Evolutionary conservation across 2,113 vertebrate genomes (phyloP), one percentile per base, ranked within the genome.

Genomic region (Strix aluco): DNA sequence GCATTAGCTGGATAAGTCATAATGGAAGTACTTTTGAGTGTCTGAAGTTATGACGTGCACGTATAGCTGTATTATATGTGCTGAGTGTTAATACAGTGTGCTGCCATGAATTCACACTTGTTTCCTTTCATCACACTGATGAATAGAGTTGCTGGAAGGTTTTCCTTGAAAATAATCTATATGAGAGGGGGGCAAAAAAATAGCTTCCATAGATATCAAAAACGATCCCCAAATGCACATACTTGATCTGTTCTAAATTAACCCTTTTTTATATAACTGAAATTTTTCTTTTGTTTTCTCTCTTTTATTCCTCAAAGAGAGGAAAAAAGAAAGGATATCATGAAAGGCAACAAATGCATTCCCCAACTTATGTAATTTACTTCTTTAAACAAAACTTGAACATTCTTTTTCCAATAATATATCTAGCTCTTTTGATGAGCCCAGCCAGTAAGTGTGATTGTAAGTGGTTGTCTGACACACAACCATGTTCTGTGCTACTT

Each of bases 81-180:
- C 38, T 51, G 32, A 55, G 30, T 58, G 42, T 9, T 40, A 61
- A 15, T 58, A 34, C 6, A 46, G 10, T 0, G 0, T 4, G 2
- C n/a, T 66, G 38, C 4, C 27, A 40, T 17, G 10, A 72, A 77
- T 11, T 62, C 2, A 0, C 10, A 5, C 13, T 61, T 44, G 15
- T 5, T 80, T 85, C 9, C 7, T 26, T 81, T 59, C 47, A 54
- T 55, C 55, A 49, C 57, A 5, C 11, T 21, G 61, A 30, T 58
- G 36, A 49, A 65, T 66, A n/a, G 55, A 59, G 38, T 30, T 81
- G 15, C 19, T 70, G 57, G 51, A 49, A 75, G 30, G 11, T 65
- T 85, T 92, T 59, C 5, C 14, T n/a, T 65, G 34, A 19, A 63
- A 91, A 58, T 36, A 44, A 51, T 73, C 21, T 32, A 20, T 15